Evolutionary conservation across 2,888 invertebrate species (phyloP).

Genomic region (Rugalucina vietnamica): DNA sequence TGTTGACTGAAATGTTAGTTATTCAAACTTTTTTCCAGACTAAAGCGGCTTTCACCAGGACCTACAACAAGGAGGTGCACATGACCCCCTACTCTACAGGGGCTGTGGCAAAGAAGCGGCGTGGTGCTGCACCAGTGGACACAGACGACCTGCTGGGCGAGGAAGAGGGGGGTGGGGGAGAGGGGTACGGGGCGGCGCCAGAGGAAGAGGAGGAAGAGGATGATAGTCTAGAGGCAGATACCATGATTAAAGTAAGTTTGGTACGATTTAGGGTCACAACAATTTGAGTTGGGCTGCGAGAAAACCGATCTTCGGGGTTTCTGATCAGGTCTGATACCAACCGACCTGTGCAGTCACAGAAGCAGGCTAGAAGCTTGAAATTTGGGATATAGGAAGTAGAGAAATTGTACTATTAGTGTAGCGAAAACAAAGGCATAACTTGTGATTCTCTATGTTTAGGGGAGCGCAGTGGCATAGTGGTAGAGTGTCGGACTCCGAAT

Average conservation of each 20-base stretch:
- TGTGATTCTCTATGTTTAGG: too few relatives aligned
- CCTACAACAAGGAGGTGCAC: constrained; percentile 93
- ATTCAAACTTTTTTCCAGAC: constrained; percentile 86
- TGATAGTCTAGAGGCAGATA: constrained; percentile 88
- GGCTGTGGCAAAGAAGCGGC: constrained; percentile 87
- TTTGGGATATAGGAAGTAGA: background rate
- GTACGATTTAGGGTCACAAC: background rate
- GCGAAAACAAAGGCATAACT: background rate
- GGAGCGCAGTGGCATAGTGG: too few relatives aligned
- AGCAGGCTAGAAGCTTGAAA: background rate
- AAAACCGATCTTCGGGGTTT: too few relatives aligned
- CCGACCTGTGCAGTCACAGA: background rate
- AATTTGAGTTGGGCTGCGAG: background rate
- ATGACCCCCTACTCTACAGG: constrained; percentile 91
- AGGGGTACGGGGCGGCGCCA: constrained; percentile 35
- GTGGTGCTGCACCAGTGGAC: constrained; percentile 83
- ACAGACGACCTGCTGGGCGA: constrained; percentile 69
- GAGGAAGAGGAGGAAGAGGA: constrained; percentile 70
- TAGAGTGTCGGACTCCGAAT: too few relatives aligned
- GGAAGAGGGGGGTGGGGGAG: constrained; percentile 66
- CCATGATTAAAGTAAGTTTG: constrained; percentile 90
- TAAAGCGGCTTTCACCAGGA: constrained; percentile 96
- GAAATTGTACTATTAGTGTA: background rate
- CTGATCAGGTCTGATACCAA: too few relatives aligned
- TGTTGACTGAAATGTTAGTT: too few relatives aligned